Conservation (phyloP, 2,113 vertebrate species). For the Chrysemys picta region DNA sequence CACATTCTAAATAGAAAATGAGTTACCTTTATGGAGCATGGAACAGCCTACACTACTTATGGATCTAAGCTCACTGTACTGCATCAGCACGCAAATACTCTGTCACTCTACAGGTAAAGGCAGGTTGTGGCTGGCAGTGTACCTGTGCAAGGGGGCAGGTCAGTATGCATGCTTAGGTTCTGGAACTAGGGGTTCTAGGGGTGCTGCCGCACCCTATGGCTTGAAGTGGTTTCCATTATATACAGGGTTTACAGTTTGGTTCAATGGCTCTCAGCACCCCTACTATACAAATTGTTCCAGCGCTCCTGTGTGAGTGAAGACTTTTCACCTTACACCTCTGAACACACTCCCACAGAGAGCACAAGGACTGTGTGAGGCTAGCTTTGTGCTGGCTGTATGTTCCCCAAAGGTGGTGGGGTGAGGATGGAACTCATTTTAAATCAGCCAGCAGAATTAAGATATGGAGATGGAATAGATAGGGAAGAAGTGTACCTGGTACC, state of each 20-base stretch:
- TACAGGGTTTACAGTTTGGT: too few species aligned
- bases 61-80: neutral
- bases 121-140: accelerated
- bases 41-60: neutral
- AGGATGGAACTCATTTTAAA: neutral
- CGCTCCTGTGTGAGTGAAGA: neutral
- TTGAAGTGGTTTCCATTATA: too few species aligned
- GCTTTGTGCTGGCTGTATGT: neutral
- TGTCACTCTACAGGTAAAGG: accelerated
- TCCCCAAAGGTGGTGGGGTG: neutral
- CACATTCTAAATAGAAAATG: neutral
- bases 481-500: neutral
- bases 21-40: neutral
- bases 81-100: accelerated
- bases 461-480: neutral
- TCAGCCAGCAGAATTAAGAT: neutral
- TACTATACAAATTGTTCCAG: too few species aligned
- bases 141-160: accelerated
- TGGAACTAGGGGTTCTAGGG: too few species aligned
- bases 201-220: too few species aligned
- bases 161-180: neutral
- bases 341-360: neutral
- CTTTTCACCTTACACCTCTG: neutral
- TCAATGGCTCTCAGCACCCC: too few species aligned
- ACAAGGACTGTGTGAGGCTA: accelerated